phyloP scores from a whole-genome alignment of 35 echinoderm and acorn worm genomes.

The Hemicentrotus pulcherrimus region DNA sequence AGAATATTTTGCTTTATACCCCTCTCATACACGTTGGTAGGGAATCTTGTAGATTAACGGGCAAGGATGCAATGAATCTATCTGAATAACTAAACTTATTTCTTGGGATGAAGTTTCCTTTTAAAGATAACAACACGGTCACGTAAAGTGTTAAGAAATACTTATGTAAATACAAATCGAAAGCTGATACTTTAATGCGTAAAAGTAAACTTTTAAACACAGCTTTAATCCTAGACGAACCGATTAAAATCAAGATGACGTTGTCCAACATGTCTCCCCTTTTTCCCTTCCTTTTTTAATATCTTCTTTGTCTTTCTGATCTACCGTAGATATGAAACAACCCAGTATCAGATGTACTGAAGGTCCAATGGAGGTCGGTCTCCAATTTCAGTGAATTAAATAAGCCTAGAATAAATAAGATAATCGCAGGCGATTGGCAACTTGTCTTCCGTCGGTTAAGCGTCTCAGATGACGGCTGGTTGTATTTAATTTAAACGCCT shows the following conservation, averaged over 20 bases:
- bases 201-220: background rate
- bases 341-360: background rate
- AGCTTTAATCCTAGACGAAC: background rate
- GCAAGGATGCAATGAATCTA: too few species aligned
- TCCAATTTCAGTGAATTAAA: slow-evolving; percentile 13
- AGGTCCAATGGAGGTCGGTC: background rate
- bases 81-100: too few species aligned
- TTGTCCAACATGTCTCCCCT: background rate
- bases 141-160: background rate
- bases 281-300: background rate
- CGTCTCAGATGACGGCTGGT: background rate
- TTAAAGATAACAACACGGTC: too few species aligned
- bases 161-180: background rate
- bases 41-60: too few species aligned
- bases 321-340: slow-evolving; percentile 1
- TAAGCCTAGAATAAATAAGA: background rate
- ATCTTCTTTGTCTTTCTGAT: background rate
- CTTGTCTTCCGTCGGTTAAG: background rate
- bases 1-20: too few species aligned
- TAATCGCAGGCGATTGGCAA: background rate
- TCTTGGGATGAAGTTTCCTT: too few species aligned
- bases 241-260: background rate
- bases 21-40: too few species aligned
- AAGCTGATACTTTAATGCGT: background rate
- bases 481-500: background rate